phyloP scores from a whole-genome alignment of 2,113 vertebrate species.

The Semicossyphus pulcher region DNA sequence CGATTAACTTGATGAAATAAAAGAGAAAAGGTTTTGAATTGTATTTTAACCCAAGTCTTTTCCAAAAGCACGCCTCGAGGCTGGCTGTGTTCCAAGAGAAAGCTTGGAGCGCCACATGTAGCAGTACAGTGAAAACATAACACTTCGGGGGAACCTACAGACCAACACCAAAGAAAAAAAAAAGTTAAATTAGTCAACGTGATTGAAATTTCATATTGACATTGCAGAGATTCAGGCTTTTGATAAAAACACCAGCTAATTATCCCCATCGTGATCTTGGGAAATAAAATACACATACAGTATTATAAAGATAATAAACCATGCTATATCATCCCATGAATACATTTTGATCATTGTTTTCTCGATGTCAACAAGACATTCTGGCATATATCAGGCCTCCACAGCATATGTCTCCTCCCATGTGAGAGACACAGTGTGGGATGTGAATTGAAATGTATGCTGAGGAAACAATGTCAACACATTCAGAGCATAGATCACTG shows the following conservation, averaged over 20 bases:
- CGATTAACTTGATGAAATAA: slow-evolving; percentile 30
- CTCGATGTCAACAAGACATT: slow-evolving; percentile 56
- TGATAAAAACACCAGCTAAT: slow-evolving; percentile 61
- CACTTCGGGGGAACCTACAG: slow-evolving; percentile 57
- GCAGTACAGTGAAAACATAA: slow-evolving; percentile 61
- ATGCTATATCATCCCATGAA: slow-evolving; percentile 70
- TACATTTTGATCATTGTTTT: slow-evolving; percentile 60
- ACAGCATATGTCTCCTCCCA: slow-evolving; percentile 23
- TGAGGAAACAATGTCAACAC: slow-evolving; percentile 48
- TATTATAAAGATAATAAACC: slow-evolving; percentile 74
- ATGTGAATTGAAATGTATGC: slow-evolving; percentile 43
- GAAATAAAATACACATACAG: slow-evolving; percentile 71
- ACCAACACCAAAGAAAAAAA: slow-evolving; percentile 52
- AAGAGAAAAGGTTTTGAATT: slow-evolving; percentile 33
- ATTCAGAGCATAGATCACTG: slow-evolving; percentile 26
- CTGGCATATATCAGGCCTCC: slow-evolving; percentile 34
- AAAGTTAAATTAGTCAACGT: slow-evolving; percentile 35
- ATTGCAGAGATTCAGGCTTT: slow-evolving; percentile 55
- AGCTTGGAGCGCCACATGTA: slow-evolving; percentile 54
- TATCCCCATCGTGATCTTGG: slow-evolving; percentile 55
- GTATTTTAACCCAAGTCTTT: slow-evolving; percentile 53
- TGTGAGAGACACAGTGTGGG: slow-evolving; percentile 20
- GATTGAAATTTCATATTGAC: slow-evolving; percentile 60
- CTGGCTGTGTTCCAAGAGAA: slow-evolving; percentile 50
- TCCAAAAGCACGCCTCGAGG: slow-evolving; percentile 33